Evolutionary conservation across 2,888 invertebrate species (phyloP), one percentile per base, ranked within the genome.

Genomic region (Amphipoea lucens): DNA sequence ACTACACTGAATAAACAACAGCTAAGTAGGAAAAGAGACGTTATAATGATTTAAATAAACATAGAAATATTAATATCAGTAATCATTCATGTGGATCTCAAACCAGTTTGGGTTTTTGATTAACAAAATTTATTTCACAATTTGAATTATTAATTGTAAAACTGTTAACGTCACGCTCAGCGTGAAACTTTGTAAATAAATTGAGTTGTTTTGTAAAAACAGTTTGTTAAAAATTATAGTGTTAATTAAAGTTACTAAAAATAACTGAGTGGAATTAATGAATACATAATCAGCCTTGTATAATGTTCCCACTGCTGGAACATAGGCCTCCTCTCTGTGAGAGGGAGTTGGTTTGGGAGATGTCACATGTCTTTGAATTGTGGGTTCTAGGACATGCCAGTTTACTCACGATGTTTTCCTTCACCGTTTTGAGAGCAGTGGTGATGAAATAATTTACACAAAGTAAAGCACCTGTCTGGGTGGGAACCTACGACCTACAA

Each of bases 111-210:
- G 12, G 60, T 88, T 88, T 88, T 71, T 85, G 86, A 78, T 86
- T 78, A 74, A 73, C 76, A 69, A 81, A 83, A 85, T 85, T 71
- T 62, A 85, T 86, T 82, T 78, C 42, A 77, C 71, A 62, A 70
- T 72, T 88, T 78, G 23, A 65, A 68, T 81, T 81, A 75, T 85
- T 85, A 81, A 85, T 81, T 85, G 62, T 82, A 57, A 77, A 82
- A 76, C 83, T 74, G 71, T 76, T 86, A 77, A 75, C 67, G 82
- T 88, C 78, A 76, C 67, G 86, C 88, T 54, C 88, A 86, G 86
- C 88, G 75, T 88, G 86, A 86, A 79, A 77, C 87, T 86, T 78
- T 75, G 69, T 36, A 66, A 82, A 88, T 76, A 77, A 86, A 88
- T 86, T 68, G 73, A 87, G 85, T 73, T 81, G 70, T 85, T 80